Conservation (phyloP, 2,888 invertebrate species). For the Drosophila aldrichi region DNA sequence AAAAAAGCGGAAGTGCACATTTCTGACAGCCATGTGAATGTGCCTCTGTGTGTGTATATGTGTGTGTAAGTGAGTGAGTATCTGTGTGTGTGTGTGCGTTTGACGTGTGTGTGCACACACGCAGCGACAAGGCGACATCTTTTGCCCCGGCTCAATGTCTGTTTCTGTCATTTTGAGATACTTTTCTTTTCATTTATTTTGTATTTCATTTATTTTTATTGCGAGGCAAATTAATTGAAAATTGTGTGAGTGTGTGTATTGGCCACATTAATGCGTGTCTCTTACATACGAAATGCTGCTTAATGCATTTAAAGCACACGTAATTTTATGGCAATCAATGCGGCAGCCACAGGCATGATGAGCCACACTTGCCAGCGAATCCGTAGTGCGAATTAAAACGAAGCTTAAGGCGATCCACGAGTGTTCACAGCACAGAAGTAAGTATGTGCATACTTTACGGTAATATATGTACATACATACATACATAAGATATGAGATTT, state of each 20-base stretch:
- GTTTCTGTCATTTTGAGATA: slow-evolving; percentile 60
- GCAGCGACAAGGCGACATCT: slow-evolving; percentile 48
- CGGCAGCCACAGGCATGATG: slow-evolving; percentile 23
- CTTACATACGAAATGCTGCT: slow-evolving; percentile 61
- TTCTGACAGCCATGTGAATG: slow-evolving; percentile 53
- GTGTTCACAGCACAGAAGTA: neutral
- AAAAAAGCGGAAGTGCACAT: slow-evolving; percentile 71
- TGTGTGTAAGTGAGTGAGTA: neutral
- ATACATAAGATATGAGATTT: neutral
- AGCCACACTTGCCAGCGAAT: slow-evolving; percentile 2
- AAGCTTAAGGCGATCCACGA: neutral
- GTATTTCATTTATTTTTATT: slow-evolving; percentile 8
- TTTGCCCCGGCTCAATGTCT: slow-evolving; percentile 44
- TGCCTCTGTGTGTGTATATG: slow-evolving; percentile 16
- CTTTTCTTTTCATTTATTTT: slow-evolving; percentile 43
- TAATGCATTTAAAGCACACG: slow-evolving; percentile 21
- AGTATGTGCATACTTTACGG: neutral
- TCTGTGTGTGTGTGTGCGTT: slow-evolving; percentile 1
- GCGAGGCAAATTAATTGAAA: slow-evolving; percentile 63
- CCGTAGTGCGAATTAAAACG: slow-evolving; percentile 1
- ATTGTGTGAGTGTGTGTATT: slow-evolving; percentile 21
- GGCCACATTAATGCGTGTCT: slow-evolving; percentile 68
- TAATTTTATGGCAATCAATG: slow-evolving; percentile 61
- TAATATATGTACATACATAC: too few relatives aligned
- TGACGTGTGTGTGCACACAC: slow-evolving; percentile 11